Base-by-base conservation (phyloP, 2,797 vertebrate genomes). In the Halcyon chelicuti region DNA sequence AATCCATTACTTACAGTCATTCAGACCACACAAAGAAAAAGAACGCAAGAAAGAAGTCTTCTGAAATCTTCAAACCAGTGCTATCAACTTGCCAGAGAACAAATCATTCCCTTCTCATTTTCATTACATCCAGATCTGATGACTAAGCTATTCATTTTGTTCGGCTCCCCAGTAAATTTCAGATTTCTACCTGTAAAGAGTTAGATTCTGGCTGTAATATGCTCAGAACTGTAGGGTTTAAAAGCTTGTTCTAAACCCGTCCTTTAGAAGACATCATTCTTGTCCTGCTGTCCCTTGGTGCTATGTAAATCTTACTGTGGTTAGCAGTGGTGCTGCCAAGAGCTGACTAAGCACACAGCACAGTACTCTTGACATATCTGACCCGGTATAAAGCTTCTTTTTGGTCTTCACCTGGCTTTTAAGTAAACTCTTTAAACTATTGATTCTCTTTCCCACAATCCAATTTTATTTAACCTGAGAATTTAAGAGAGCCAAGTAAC, bases 381-480 rank as follows among this genome's bases (percentile, higher is more conserved):
- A 39, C 55, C 71, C 35, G 6, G 25, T 51, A 33, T 5, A 62
- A 68, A 84, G n/a, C 22, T 62, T 33, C 12, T 26, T 74, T 62
- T 60, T 79, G 23, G 68, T 46, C 66, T 60, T 55, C n/a, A 14
- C 13, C 4, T 26, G 55, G 58, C 55, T 78, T 90, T 79, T 57
- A 61, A 84, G 12, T 29, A 70, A 92, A 76, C 9, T 39, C 44
- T 77, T 91, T 85, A 33, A 93, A 54, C 14, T 63, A 82, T n/a
- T 67, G 86, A 87, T 87, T 94, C 61, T 77, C 80, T 42, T 94
- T 83, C 49, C 87, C 86, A 91, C 54, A 90, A 88, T 66, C 42
- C 33, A 73, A 84, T 92, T 96, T 95, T 77, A 95, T 91, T 95
- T 91, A 79, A 96, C 84, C 55, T 33, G 35, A 94, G 91, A 78